phyloP scores from a whole-genome alignment of 1,140 invertebrate species.

The Chlorops oryzae region DNA sequence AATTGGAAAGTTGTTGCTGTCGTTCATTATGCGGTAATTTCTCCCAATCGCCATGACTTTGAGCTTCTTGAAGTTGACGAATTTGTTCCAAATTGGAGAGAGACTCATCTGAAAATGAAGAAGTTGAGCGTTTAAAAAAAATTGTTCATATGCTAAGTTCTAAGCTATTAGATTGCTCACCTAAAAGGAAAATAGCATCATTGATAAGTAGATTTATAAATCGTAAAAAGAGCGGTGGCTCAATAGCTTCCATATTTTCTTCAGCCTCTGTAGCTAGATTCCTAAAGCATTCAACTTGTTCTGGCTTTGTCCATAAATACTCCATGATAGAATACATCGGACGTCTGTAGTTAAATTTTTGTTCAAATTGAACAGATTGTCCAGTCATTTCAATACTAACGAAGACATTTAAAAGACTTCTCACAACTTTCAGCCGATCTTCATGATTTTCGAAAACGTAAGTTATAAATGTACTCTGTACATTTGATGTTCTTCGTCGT shows the following conservation, averaged over 20 bases:
- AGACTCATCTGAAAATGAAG: slow-evolving; percentile 64
- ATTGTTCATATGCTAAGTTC: too few species aligned
- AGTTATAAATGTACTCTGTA: slow-evolving; percentile 59
- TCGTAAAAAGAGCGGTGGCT: slow-evolving; percentile 83
- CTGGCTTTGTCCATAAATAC: slow-evolving; percentile 79
- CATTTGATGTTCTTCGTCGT: slow-evolving; percentile 55
- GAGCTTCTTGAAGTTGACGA: slow-evolving; percentile 63
- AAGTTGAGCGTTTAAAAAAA: neutral
- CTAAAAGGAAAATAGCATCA: slow-evolving; percentile 81
- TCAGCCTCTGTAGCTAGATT: slow-evolving; percentile 73
- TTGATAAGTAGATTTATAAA: slow-evolving; percentile 95
- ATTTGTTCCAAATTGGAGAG: slow-evolving; percentile 79
- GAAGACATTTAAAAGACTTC: slow-evolving; percentile 80
- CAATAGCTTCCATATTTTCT: slow-evolving; percentile 80
- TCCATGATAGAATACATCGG: slow-evolving; percentile 94
- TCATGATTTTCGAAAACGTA: slow-evolving; percentile 73
- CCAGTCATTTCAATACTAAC: slow-evolving; percentile 97
- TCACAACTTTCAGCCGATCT: slow-evolving; percentile 62
- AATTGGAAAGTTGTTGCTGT: slow-evolving; percentile 66
- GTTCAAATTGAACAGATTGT: slow-evolving; percentile 90
- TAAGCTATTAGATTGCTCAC: slow-evolving; percentile 11
- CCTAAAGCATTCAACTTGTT: slow-evolving; percentile 70
- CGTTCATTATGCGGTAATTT: slow-evolving; percentile 63
- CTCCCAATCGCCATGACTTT: slow-evolving; percentile 73
- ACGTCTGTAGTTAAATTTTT: slow-evolving; percentile 93